Percentiles rank a stretch among this genome's conserved stretches.
Conservation (phyloP, 1,140 invertebrate genomes). For the Bombus consobrinus region DNA sequence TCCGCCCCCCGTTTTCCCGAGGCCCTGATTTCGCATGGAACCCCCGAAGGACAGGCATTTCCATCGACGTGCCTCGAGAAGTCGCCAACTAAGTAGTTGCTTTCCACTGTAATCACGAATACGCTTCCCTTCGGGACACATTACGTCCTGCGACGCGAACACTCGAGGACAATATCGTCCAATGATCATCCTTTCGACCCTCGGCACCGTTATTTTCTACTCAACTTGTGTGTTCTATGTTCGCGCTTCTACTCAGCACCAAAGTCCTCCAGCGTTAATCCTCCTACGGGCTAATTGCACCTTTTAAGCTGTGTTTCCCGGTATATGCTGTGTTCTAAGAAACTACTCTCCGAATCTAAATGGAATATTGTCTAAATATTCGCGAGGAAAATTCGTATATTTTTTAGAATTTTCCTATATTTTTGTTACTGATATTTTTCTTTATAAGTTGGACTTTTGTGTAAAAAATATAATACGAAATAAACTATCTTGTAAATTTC, state of each 20-base stretch:
- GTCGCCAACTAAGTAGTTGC: constrained; percentile 52
- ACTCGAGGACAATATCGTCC: constrained; percentile 50
- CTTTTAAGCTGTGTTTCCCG: neutral
- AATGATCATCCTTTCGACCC: constrained; percentile 35
- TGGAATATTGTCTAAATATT: neutral
- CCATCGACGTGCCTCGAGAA: constrained; percentile 40
- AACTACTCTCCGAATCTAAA: no score
- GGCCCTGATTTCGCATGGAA: constrained; percentile 22
- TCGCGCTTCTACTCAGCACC: neutral
- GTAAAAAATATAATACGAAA: neutral
- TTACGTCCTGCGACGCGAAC: constrained; percentile 33
- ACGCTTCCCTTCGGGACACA: constrained; percentile 30
- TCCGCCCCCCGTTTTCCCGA: neutral
- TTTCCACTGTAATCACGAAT: constrained; percentile 60
- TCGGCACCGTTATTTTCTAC: constrained; percentile 9
- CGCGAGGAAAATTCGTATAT: neutral
- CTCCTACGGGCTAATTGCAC: neutral
- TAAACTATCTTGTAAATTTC: neutral
- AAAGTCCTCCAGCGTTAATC: neutral
- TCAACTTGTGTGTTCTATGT: constrained; percentile 23
- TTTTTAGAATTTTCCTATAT: neutral
- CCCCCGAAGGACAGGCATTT: constrained; percentile 30
- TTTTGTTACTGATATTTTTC: neutral
- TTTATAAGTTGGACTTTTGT: neutral
- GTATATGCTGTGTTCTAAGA: no score